Conservation (phyloP, 2,888 invertebrate genomes). For the Idaea biselata region DNA sequence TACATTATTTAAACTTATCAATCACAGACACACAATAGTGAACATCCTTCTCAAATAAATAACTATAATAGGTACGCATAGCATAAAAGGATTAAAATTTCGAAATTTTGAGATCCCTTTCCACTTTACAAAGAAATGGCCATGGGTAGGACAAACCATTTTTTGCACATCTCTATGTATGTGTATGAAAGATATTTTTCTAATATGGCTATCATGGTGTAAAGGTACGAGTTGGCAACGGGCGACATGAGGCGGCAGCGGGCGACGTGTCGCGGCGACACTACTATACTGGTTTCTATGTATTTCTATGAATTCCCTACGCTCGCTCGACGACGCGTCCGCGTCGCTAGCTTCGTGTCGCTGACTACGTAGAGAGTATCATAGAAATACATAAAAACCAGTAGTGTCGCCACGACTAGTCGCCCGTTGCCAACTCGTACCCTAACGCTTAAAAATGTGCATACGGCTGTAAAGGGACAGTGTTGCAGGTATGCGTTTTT, state of each 20-base stretch:
- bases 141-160: slow-evolving; percentile 54
- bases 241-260: no score
- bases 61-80: slow-evolving; percentile 27
- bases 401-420: no score
- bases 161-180: slow-evolving; percentile 42
- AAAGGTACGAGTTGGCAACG: no score
- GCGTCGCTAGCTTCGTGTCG: no score
- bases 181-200: slow-evolving; percentile 61
- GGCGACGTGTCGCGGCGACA: no score
- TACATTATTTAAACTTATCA: slow-evolving; percentile 9
- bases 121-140: slow-evolving; percentile 49
- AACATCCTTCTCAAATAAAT: slow-evolving; percentile 17
- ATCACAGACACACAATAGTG: slow-evolving; percentile 1
- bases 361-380: no score
- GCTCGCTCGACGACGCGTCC: no score
- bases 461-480: slow-evolving; percentile 76
- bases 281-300: no score
- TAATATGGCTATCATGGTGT: slow-evolving; percentile 59
- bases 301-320: no score
- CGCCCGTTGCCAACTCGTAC: no score
- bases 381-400: no score
- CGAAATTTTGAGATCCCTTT: slow-evolving; percentile 39
- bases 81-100: slow-evolving; percentile 62
- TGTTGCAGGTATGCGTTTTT: slow-evolving; percentile 74
- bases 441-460: slow-evolving; percentile 69